Conservation (phyloP, 2,113 vertebrate genomes). For the Cinclus mexicanus region DNA sequence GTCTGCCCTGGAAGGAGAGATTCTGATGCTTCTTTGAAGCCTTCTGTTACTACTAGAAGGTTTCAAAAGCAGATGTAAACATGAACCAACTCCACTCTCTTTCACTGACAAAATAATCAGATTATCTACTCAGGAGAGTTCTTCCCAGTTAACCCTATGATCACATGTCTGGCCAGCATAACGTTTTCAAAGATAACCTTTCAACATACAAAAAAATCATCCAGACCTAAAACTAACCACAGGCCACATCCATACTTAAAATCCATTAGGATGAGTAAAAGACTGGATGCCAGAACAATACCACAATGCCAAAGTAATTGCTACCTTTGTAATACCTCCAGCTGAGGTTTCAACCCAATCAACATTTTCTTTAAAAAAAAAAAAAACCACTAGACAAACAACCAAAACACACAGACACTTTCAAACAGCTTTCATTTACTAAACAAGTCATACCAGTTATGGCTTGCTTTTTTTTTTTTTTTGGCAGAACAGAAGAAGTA, state of each 20-base stretch:
- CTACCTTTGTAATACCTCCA: background rate
- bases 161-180: background rate
- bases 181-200: background rate
- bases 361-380: background rate
- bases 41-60: background rate
- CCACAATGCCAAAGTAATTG: background rate
- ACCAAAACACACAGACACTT: background rate
- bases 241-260: background rate
- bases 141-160: background rate
- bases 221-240: background rate
- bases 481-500: background rate
- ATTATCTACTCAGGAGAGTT: background rate
- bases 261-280: background rate
- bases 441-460: background rate
- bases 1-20: background rate
- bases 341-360: background rate
- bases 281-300: background rate
- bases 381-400: too few species aligned
- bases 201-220: background rate
- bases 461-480: background rate
- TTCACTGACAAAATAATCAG: background rate
- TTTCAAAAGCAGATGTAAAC: background rate
- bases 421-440: background rate
- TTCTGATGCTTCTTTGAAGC: background rate
- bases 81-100: background rate